phyloP scores from a whole-genome alignment of 2,888 invertebrate genomes.

The Tiliacea aurago region DNA sequence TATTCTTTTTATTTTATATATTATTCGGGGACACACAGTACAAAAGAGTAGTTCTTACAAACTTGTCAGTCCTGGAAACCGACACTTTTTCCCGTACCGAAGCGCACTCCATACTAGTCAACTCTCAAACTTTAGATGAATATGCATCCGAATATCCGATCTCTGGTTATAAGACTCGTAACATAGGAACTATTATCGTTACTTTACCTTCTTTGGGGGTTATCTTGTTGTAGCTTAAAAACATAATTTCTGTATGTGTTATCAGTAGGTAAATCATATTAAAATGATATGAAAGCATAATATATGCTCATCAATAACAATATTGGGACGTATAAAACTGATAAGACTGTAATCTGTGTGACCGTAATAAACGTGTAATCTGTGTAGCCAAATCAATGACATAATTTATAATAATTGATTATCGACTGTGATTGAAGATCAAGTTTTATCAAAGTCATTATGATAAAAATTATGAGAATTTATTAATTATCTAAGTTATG shows the following conservation, averaged over 20 bases:
- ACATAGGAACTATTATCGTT: background rate
- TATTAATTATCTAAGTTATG: background rate
- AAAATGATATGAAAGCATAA: conserved; percentile 39
- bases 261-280: conserved; percentile 49
- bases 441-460: conserved; percentile 30
- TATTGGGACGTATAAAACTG: conserved; percentile 39
- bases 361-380: conserved; percentile 49
- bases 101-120: too few relatives aligned
- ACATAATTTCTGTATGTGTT: conserved; percentile 17
- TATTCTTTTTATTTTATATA: too few relatives aligned
- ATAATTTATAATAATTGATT: conserved; percentile 36
- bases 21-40: too few relatives aligned
- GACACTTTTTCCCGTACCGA: too few relatives aligned
- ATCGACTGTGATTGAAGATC: conserved; percentile 38
- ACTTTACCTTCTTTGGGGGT: conserved; percentile 12
- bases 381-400: conserved; percentile 27
- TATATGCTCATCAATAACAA: conserved; percentile 48
- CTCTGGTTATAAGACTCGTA: too few relatives aligned
- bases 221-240: conserved; percentile 23
- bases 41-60: too few relatives aligned
- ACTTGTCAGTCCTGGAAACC: too few relatives aligned
- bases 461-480: background rate
- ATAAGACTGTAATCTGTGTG: conserved; percentile 45
- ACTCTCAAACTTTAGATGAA: too few relatives aligned
- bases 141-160: too few relatives aligned